Conservation (phyloP, 2,797 vertebrate species). For the Morus bassanus region DNA sequence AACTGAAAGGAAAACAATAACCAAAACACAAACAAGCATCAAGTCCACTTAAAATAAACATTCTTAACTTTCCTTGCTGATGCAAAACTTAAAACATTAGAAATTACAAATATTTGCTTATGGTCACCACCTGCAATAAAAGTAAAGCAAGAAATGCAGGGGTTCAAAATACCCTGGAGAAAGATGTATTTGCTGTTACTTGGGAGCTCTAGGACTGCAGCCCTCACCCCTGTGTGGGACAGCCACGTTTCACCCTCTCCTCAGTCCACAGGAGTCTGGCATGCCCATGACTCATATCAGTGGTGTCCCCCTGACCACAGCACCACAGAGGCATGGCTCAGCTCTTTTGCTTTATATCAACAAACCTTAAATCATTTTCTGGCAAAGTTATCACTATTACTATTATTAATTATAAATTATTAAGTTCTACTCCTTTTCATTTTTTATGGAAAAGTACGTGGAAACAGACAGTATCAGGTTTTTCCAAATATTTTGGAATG, state of each 20-base stretch:
- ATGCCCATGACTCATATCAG: not conserved
- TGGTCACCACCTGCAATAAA: not conserved
- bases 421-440: not conserved
- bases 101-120: not conserved
- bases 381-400: not conserved
- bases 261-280: not conserved
- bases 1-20: not conserved
- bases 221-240: rapidly evolving
- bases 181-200: not conserved
- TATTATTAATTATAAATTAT: not conserved
- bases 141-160: not conserved
- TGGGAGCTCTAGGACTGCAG: not conserved
- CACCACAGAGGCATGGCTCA: not conserved
- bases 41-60: not conserved
- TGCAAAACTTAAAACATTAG: not conserved
- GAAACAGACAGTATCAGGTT: not conserved
- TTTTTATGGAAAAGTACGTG: not conserved
- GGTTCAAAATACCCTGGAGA: not conserved
- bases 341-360: not conserved
- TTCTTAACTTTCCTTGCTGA: not conserved
- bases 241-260: not conserved
- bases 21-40: not conserved
- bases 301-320: too few relatives aligned
- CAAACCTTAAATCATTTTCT: not conserved
- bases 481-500: not conserved